A percentile compares a stretch with the other conserved stretches of the same genome.
phyloP scores from a whole-genome alignment of 2,113 vertebrate genomes.

The Istiophorus platypterus region DNA sequence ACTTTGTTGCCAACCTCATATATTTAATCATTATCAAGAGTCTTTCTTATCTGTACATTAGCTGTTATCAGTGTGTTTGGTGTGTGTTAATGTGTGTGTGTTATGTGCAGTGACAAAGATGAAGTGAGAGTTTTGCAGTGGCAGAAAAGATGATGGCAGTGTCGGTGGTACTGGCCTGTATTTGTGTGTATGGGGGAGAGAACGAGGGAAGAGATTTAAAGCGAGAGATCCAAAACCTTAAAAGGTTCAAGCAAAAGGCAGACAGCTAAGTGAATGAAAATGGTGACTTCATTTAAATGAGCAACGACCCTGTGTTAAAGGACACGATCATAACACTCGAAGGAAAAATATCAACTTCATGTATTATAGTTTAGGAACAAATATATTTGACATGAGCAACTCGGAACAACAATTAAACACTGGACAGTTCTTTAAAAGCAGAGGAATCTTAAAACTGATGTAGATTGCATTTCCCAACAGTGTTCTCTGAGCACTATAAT shows the following conservation, averaged over 20 bases:
- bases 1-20: background rate
- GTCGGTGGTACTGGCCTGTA: background rate
- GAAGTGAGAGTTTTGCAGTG: slow-evolving; percentile 7
- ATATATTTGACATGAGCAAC: slow-evolving; percentile 15
- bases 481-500: slow-evolving; percentile 18
- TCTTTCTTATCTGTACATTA: background rate
- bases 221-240: slow-evolving; percentile 6
- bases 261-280: slow-evolving; percentile 24
- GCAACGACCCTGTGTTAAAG: slow-evolving; percentile 11
- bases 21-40: slow-evolving; percentile 5
- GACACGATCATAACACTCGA: slow-evolving; percentile 18
- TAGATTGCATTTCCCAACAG: slow-evolving; percentile 22
- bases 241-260: background rate
- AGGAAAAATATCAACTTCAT: slow-evolving; percentile 29
- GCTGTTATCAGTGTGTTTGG: background rate
- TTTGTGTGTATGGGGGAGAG: background rate
- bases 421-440: slow-evolving; percentile 23
- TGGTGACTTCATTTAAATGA: slow-evolving; percentile 24
- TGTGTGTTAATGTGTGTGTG: background rate
- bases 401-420: slow-evolving; percentile 33
- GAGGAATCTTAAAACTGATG: slow-evolving; percentile 23
- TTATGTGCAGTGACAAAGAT: slow-evolving; percentile 18
- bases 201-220: background rate
- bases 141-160: background rate
- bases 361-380: background rate